phyloP scores from a whole-genome alignment of 1,140 invertebrate species.

The Parasteatoda tepidariorum region DNA sequence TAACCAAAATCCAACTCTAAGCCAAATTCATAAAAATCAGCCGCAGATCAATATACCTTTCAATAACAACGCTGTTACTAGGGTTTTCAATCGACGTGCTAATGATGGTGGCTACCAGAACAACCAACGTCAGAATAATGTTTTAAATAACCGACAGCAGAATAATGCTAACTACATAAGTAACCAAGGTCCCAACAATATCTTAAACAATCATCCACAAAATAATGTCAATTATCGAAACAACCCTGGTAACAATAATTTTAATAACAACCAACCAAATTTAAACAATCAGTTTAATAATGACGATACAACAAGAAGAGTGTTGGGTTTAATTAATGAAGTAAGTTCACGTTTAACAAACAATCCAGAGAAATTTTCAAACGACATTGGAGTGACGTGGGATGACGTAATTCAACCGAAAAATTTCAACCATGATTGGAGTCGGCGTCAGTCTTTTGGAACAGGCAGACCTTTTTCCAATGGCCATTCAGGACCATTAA shows the following conservation, averaged over 20 bases:
- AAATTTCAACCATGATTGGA: constrained; percentile 35
- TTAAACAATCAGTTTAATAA: constrained; percentile 27
- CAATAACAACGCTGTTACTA: background rate
- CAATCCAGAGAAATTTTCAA: background rate
- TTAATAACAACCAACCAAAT: background rate
- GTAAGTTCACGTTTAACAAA: constrained; percentile 30
- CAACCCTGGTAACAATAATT: background rate
- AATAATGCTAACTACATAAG: constrained; percentile 3
- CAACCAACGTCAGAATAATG: constrained; percentile 4
- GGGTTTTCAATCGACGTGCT: background rate
- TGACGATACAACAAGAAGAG: constrained; percentile 24
- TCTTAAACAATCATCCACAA: background rate
- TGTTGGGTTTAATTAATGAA: constrained; percentile 28
- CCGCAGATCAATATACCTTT: background rate
- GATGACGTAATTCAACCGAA: constrained; percentile 23
- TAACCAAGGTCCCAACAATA: background rate
- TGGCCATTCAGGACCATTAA: constrained; percentile 37
- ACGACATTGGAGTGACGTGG: constrained; percentile 32
- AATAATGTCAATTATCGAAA: background rate
- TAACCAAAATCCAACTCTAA: background rate
- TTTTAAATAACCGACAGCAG: background rate
- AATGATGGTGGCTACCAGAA: background rate
- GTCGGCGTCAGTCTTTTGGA: background rate
- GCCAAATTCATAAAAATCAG: background rate
- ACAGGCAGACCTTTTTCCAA: constrained; percentile 38